Evolutionary conservation across 2,113 vertebrate species (phyloP), one percentile per base, ranked within the genome.

Genomic region (Poicephalus meyeri): DNA sequence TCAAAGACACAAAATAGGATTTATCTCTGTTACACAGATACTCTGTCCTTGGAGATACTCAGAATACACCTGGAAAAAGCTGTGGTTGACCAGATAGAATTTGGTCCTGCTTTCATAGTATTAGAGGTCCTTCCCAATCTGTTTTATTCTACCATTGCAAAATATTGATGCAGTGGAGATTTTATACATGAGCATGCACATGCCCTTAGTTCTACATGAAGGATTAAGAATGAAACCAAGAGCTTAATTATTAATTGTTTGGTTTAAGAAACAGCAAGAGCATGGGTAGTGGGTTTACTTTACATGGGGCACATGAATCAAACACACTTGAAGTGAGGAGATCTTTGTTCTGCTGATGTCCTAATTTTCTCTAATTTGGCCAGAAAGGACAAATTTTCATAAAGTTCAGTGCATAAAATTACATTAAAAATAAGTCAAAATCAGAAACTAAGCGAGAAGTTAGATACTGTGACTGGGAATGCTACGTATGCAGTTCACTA

Each of bases 241-340:
- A 71, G 65, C 12, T 96, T 93, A 95, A 96, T 94, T 49, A 68
- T 96, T 91, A 85, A 88, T 60, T 85, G n/a, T 46, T 80, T 85
- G 44, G 18, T 15, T 80, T 83, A 91, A 86, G 82, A 77, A 91
- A 66, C 12, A 53, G n/a, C 56, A 60, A 42, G 47, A 85, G 49
- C 3, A 3, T 77, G 37, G 21, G 37, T 19, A 37, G 8, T 61
- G 19, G 10, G 16, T 26, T 65, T 60, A 20, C 11, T 87, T 16
- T 69, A 2, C 11, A 15, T 21, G 41, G 35, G 16, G 8, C 61
- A 63, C 16, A 6, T 55, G 4, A 83, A 66, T 77, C 24, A 61
- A 69, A 76, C 2, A 1, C 33, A 25, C 25, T 73, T 55, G 73
- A 84, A 79, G n/a, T 35, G 19, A 64, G 31, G 56, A 69, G 17